Percentiles rank a stretch among this genome's conserved stretches.
Evolutionary conservation across 64 coral and sea anemone genomes (phyloP).

Genomic region (Pocillopora damicornis): DNA sequence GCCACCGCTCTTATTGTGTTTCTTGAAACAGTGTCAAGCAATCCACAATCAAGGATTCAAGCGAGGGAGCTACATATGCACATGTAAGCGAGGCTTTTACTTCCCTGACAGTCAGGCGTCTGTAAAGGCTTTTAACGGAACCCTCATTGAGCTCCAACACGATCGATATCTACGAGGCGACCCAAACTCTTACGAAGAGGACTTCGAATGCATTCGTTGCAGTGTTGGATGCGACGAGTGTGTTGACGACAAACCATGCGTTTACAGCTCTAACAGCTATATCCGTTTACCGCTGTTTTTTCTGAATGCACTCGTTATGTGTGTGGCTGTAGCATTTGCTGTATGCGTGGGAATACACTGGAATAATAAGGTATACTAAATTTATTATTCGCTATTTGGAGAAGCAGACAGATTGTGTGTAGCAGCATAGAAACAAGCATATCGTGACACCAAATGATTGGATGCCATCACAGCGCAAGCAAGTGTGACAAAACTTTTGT

Average conservation of each 20-base stretch:
- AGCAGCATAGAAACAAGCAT: no score
- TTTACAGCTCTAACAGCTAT: conserved; percentile 7
- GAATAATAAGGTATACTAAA: conserved; percentile 27
- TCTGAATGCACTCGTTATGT: conserved; percentile 25
- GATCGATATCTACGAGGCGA: conserved; percentile 21
- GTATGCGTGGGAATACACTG: conserved; percentile 7
- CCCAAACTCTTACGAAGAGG: conserved; percentile 21
- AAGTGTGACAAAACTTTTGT: no score
- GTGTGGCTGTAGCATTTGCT: conserved; percentile 32
- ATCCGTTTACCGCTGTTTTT: neutral
- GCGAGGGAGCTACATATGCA: conserved; percentile 80
- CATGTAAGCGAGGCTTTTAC: conserved; percentile 48
- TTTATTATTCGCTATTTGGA: neutral
- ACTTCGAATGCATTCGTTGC: conserved; percentile 47
- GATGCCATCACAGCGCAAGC: no score
- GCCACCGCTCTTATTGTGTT: neutral
- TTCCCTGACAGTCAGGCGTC: conserved; percentile 12
- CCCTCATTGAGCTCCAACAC: conserved; percentile 24
- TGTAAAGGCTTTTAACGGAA: conserved; percentile 28
- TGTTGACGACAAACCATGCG: conserved; percentile 37
- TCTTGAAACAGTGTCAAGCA: conserved; percentile 52
- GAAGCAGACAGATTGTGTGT: neutral
- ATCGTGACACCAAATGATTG: no score
- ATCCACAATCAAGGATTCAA: conserved; percentile 72
- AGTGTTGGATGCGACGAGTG: conserved; percentile 43